Evolutionary conservation across 2,113 vertebrate species (phyloP).

Genomic region (Nestor notabilis): DNA sequence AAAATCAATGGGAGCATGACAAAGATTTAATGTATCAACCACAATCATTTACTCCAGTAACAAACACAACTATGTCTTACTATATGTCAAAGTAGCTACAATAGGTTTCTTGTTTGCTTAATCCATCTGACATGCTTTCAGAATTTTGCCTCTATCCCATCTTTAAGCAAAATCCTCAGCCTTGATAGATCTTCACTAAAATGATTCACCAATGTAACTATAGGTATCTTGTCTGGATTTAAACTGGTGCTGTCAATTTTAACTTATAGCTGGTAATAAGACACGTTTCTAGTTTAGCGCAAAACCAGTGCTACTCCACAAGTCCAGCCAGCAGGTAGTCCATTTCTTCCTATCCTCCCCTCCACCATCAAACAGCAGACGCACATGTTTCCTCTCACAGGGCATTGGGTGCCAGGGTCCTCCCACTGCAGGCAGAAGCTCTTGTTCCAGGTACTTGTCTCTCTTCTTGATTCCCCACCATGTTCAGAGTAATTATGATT

Average conservation of each 20-base stretch:
- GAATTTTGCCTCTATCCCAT: not conserved
- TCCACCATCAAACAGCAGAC: not conserved
- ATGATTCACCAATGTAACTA: not conserved
- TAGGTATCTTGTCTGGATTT: not conserved
- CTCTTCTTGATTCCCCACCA: not conserved
- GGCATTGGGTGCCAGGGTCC: not conserved
- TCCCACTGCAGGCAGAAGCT: not conserved
- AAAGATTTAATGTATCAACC: not conserved
- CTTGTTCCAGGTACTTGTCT: not conserved
- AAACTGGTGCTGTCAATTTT: not conserved
- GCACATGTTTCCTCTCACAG: accelerated
- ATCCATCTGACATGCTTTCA: not conserved
- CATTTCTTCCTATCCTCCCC: not conserved
- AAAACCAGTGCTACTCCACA: not conserved
- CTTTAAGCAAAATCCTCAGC: not conserved
- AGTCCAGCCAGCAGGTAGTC: not conserved
- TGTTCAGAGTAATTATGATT: not conserved
- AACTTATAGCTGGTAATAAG: not conserved
- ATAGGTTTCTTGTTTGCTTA: not conserved
- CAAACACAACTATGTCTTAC: not conserved
- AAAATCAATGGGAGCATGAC: not conserved
- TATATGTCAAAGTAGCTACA: not conserved
- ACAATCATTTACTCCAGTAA: not conserved
- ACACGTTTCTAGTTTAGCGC: not conserved
- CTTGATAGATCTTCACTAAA: not conserved